Evolutionary conservation across 2,113 vertebrate genomes (phyloP).

Genomic region (Pagrus major): DNA sequence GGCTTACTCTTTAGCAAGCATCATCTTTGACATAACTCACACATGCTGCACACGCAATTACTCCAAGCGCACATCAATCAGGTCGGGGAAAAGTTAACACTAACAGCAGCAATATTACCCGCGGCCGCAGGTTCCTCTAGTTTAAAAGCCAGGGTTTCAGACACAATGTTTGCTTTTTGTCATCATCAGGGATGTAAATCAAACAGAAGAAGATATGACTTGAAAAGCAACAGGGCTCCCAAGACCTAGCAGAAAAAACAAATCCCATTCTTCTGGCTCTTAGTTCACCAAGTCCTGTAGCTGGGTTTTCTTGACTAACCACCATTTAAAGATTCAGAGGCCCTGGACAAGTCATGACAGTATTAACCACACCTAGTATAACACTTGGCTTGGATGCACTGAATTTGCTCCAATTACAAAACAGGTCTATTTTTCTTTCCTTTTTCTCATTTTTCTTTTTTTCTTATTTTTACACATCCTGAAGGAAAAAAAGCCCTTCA

Average conservation of each 20-base stretch:
- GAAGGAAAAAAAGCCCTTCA: conserved; percentile 18
- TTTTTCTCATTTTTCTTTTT: neutral
- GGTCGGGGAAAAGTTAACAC: conserved; percentile 19
- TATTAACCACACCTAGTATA: neutral
- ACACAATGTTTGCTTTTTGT: conserved; percentile 16
- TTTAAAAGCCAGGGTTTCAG: conserved; percentile 35
- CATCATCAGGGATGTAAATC: neutral
- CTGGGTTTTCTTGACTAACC: conserved; percentile 11
- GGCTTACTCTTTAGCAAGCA: conserved; percentile 62
- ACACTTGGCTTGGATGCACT: neutral
- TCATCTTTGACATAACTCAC: conserved; percentile 57
- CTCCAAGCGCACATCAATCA: conserved; percentile 56
- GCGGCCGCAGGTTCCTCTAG: conserved; percentile 39
- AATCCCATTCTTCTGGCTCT: neutral
- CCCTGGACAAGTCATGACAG: neutral
- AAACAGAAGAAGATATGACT: conserved; percentile 19
- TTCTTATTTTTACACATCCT: neutral
- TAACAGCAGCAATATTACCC: conserved; percentile 68
- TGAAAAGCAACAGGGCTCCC: neutral
- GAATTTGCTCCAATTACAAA: conserved; percentile 19
- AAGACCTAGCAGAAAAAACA: neutral
- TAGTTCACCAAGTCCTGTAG: conserved; percentile 2
- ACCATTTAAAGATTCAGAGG: neutral
- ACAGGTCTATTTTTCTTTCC: neutral
- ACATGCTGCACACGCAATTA: conserved; percentile 52